Conservation (phyloP, 2,113 vertebrate genomes). For the Mola mola region DNA sequence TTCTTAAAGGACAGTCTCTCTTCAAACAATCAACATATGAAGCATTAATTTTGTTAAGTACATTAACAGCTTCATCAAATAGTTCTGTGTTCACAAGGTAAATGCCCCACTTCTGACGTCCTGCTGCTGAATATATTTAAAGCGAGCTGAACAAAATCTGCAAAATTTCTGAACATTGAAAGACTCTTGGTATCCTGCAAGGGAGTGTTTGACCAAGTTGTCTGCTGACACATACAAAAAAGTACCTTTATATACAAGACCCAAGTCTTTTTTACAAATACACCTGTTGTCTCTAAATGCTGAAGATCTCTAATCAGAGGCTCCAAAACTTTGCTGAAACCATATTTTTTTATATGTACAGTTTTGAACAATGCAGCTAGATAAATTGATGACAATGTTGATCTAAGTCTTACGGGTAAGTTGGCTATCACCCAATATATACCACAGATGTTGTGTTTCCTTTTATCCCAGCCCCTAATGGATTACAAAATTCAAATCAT, state of each 20-base stretch:
- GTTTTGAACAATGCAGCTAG: conserved; percentile 38
- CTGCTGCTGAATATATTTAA: neutral
- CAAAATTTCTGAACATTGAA: conserved; percentile 40
- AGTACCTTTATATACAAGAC: conserved; percentile 28
- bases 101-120: neutral
- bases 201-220: conserved; percentile 33
- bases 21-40: conserved; percentile 2
- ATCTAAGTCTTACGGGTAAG: conserved; percentile 13
- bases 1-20: neutral
- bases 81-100: neutral
- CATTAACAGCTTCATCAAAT: neutral
- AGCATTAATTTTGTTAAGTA: neutral
- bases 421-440: conserved; percentile 27
- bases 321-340: conserved; percentile 25
- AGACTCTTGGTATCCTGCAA: conserved; percentile 40
- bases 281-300: conserved; percentile 24
- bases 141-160: neutral
- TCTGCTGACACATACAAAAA: conserved; percentile 34
- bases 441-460: conserved; percentile 19
- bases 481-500: conserved; percentile 45
- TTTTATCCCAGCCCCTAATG: conserved; percentile 33
- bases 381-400: conserved; percentile 23
- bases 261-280: neutral
- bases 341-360: conserved; percentile 24
- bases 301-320: conserved; percentile 33